phyloP scores from a whole-genome alignment of 2,797 vertebrate species.

The Pagetopsis macropterus region DNA sequence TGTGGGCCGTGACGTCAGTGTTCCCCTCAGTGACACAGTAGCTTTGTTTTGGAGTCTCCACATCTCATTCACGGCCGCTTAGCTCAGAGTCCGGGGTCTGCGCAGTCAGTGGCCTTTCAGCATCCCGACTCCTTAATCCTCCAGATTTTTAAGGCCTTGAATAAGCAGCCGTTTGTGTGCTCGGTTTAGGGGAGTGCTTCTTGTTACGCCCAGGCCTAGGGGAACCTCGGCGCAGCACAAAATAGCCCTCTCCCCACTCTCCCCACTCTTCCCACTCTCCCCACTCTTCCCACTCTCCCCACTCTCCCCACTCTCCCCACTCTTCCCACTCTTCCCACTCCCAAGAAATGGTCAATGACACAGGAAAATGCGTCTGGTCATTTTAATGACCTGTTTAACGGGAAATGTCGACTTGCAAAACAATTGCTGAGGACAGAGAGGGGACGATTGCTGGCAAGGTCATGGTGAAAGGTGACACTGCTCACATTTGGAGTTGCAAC shows the following conservation, averaged over 20 bases:
- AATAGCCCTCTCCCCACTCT: too few relatives aligned
- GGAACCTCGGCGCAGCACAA: too few relatives aligned
- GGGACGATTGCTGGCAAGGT: slow-evolving; percentile 48
- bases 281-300: too few relatives aligned
- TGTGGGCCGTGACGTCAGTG: slow-evolving; percentile 64
- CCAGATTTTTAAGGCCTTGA: slow-evolving; percentile 51
- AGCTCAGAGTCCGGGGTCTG: slow-evolving; percentile 55
- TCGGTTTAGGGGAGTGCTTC: slow-evolving; percentile 29
- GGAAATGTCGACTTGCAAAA: slow-evolving; percentile 68
- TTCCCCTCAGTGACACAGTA: slow-evolving; percentile 59
- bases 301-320: too few relatives aligned
- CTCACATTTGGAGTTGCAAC: slow-evolving; percentile 21
- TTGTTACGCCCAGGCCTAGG: too few relatives aligned
- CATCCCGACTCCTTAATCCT: slow-evolving; percentile 72
- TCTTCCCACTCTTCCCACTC: too few relatives aligned
- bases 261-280: too few relatives aligned
- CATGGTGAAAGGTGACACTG: slow-evolving; percentile 44
- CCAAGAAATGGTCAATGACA: too few relatives aligned
- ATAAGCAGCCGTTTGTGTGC: slow-evolving; percentile 58
- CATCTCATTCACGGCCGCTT: slow-evolving; percentile 75
- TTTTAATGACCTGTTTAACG: slow-evolving; percentile 46
- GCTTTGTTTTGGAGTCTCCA: slow-evolving; percentile 71
- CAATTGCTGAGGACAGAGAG: slow-evolving; percentile 32
- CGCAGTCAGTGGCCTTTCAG: slow-evolving; percentile 53
- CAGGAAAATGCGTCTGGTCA: too few relatives aligned